These are phyloP conservation scores for Nibea coibor DNA, from an alignment of 2,113 vertebrate species.

Conservation along the genomic window DNA sequence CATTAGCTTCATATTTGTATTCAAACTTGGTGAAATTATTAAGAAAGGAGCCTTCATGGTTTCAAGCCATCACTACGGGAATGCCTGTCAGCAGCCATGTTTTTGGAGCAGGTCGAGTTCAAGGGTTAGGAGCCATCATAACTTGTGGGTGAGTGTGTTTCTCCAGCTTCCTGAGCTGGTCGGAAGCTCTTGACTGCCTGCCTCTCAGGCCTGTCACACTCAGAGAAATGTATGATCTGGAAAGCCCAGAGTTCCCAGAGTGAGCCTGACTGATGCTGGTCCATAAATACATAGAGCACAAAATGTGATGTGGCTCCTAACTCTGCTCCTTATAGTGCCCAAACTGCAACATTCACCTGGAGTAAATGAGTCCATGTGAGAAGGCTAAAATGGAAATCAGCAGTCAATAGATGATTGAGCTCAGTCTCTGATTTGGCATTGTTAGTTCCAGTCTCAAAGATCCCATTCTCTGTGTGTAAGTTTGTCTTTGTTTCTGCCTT, in stretches of 20 bases:
- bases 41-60: not conserved
- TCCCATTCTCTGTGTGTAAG: not conserved
- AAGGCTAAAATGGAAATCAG: not conserved
- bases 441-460: not conserved
- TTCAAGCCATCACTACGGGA: not conserved
- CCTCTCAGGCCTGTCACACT: slow-evolving; percentile 63
- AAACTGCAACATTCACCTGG: not conserved
- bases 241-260: slow-evolving; percentile 54
- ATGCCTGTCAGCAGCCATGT: slow-evolving; percentile 4
- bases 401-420: not conserved
- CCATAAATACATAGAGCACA: slow-evolving; percentile 10
- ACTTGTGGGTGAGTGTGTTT: slow-evolving; percentile 58
- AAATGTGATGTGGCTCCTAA: not conserved
- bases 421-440: not conserved
- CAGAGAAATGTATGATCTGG: slow-evolving; percentile 69
- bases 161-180: slow-evolving; percentile 74
- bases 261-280: slow-evolving; percentile 6
- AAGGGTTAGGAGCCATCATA: slow-evolving; percentile 55
- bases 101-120: slow-evolving; percentile 38
- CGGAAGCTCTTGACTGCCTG: slow-evolving; percentile 67
- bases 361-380: not conserved
- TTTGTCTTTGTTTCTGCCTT: not conserved
- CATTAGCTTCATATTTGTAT: too few relatives aligned
- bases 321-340: not conserved
- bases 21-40: too few relatives aligned